Base-by-base conservation (phyloP, 2,888 invertebrate genomes). In the Hanleya hanleyi region DNA sequence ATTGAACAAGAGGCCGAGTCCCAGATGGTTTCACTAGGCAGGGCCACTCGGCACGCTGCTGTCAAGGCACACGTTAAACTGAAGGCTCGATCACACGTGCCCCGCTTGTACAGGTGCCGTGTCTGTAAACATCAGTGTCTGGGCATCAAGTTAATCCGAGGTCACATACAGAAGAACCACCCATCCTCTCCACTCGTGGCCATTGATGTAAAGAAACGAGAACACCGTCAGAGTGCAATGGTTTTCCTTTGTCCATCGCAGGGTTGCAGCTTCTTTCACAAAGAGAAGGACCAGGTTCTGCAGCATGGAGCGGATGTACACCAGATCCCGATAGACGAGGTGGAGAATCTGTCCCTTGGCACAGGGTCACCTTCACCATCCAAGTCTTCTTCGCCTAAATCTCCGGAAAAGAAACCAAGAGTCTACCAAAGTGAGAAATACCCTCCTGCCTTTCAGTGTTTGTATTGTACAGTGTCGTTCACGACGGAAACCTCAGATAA, bases 31-130 rank as follows among this genome's bases (percentile, higher is more conserved):
- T 61, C 70, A 15, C 66, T 69, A 33, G 76, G 78, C 6, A 71
- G 80, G 35, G 78, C 79, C 18, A 47, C 76, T 3, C 69, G 83
- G 38, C 73, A 71, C 50, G 80, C 83, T 41, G 81, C 83, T 22
- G 62, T 77, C 7, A 78, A 78, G 67, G 77, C 79, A 38, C 71
- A 76, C 18, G 74, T 75, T 1, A 71, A 74, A 62, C 76, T 77
- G 1, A 75, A 75, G 70, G 68, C 74, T 12, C 65, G 73, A 6
- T 74, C 71, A 26, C 77, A 80, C 32, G 67, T 73, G 22, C 83
- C 83, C 2, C 61, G 77, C 18, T 72, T 79, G 68, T 83, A 76
- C 61, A 73, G 74, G 38, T 83, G 83, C 65, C 65, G 75, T 51
- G 73, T 80, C 36, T 83, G 83, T 70, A 50, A 73, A 7, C 57